phyloP scores from a whole-genome alignment of 2,797 vertebrate genomes.

The Ctenopoma kingsleyae region DNA sequence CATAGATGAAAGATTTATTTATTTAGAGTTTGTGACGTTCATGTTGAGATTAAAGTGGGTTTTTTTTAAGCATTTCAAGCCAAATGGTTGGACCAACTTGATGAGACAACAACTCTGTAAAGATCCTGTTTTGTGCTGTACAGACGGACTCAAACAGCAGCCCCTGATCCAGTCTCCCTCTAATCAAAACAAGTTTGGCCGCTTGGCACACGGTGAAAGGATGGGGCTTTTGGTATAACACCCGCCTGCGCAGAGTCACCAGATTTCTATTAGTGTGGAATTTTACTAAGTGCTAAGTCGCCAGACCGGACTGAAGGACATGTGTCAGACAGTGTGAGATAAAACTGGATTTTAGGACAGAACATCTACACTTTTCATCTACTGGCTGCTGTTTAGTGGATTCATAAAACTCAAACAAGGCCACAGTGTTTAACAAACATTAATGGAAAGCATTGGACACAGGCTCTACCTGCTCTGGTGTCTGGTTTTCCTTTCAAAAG shows the following conservation, averaged over 20 bases:
- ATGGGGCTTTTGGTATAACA: conserved; percentile 52
- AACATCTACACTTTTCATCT: not conserved
- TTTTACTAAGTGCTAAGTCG: conserved; percentile 63
- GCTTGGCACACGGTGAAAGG: conserved; percentile 64
- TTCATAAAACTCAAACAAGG: conserved; percentile 9
- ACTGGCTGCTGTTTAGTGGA: not conserved
- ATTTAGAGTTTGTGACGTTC: not conserved
- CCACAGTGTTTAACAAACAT: not conserved
- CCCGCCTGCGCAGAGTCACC: conserved; percentile 62
- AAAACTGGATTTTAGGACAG: not conserved
- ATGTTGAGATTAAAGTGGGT: not conserved
- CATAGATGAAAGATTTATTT: not conserved
- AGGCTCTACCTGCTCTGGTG: conserved; percentile 8
- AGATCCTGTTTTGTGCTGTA: not conserved
- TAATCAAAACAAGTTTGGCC: conserved; percentile 62
- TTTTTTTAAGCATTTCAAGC: too few relatives aligned
- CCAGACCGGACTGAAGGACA: conserved; percentile 54
- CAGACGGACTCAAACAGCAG: conserved; percentile 20
- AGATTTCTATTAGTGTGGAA: conserved; percentile 68
- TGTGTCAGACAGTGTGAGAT: conserved; percentile 7
- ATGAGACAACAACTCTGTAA: not conserved
- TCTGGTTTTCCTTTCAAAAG: conserved; percentile 17
- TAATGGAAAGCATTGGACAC: not conserved
- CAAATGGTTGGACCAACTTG: too few relatives aligned
- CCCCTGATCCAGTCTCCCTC: conserved; percentile 30